Conservation (phyloP, 2,888 invertebrate genomes). For the Tolmerus cingulatus region DNA sequence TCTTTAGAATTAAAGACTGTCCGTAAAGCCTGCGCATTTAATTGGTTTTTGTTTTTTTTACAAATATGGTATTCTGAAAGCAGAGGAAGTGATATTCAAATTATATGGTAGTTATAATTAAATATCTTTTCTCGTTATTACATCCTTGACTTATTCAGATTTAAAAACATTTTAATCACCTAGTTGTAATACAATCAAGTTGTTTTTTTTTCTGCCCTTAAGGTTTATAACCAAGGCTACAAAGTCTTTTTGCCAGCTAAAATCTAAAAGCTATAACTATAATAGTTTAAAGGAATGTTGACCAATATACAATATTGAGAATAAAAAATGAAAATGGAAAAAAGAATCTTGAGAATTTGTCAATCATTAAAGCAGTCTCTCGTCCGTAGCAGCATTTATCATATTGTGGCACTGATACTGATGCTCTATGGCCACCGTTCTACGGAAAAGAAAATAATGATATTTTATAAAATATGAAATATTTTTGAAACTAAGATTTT, state of each 20-base stretch:
- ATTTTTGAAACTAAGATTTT: no score
- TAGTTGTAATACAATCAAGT: neutral
- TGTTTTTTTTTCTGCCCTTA: neutral
- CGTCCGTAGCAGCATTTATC: conserved; percentile 84
- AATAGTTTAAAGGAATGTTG: conserved; percentile 74
- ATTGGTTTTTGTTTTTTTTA: no score
- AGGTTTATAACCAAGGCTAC: neutral
- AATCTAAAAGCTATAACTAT: neutral
- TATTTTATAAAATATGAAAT: no score
- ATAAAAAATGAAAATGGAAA: conserved; percentile 90
- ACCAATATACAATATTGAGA: conserved; percentile 91
- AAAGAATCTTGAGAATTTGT: conserved; percentile 86
- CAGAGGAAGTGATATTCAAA: neutral
- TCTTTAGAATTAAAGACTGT: no score
- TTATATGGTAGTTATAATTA: neutral
- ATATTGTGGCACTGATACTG: conserved; percentile 79
- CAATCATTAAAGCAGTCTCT: conserved; percentile 83
- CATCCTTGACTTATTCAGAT: neutral
- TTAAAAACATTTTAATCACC: neutral
- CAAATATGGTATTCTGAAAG: no score
- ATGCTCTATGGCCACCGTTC: conserved; percentile 68
- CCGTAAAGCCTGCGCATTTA: no score
- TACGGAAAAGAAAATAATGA: conserved; percentile 51
- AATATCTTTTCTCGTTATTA: neutral
- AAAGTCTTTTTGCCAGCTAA: neutral